These are phyloP conservation scores for Urocynchramus pylzowi DNA, from an alignment of 2,113 vertebrate species.

Conservation along the genomic window DNA sequence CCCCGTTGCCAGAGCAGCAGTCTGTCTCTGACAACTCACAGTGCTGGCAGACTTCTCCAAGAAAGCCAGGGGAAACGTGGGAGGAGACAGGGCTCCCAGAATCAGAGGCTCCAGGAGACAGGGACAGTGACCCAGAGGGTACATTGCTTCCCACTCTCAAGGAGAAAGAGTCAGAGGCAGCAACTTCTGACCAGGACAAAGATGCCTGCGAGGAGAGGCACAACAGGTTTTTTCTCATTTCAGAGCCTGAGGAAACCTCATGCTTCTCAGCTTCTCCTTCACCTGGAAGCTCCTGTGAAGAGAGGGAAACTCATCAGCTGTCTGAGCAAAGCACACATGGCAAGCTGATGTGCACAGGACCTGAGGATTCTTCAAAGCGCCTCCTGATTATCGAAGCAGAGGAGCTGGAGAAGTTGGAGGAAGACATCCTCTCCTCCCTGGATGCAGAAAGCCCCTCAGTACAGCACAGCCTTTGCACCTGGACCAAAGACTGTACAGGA, in stretches of 20 bases:
- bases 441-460: neutral
- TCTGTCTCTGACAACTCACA: too few relatives aligned
- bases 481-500: too few relatives aligned
- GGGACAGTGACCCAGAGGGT: fast-evolving
- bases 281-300: too few relatives aligned
- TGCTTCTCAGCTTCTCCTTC: neutral
- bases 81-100: neutral
- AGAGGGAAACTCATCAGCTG: neutral
- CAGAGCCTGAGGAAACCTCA: neutral
- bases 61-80: neutral
- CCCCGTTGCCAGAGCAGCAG: neutral
- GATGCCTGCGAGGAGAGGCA: neutral
- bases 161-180: neutral
- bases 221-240: fast-evolving
- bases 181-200: neutral
- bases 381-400: neutral
- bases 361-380: neutral
- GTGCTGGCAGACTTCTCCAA: neutral
- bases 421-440: neutral
- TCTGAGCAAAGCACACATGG: fast-evolving
- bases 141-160: fast-evolving
- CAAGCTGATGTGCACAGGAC: neutral
- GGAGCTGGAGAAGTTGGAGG: neutral
- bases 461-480: neutral
- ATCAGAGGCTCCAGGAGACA: neutral